phyloP scores from a whole-genome alignment of 2,888 invertebrate genomes.

The Cantharis rustica region DNA sequence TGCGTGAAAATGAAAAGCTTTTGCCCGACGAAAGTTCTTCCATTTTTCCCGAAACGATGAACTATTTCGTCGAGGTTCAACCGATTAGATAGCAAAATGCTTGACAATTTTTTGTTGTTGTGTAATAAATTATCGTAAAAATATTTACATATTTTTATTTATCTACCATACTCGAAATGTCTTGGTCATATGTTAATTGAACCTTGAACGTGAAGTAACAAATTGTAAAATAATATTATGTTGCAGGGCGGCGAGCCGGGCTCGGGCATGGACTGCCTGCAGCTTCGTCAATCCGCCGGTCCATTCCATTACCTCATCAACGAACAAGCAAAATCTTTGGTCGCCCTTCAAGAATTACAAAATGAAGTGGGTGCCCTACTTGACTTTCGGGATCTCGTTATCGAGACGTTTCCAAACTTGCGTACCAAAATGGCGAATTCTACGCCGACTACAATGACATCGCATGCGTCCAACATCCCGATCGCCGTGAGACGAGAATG shows the following conservation, averaged over 20 bases:
- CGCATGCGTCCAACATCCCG: slow-evolving; percentile 60
- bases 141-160: not conserved
- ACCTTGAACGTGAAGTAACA: not conserved
- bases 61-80: not conserved
- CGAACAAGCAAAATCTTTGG: slow-evolving; percentile 88
- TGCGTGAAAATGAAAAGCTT: not conserved
- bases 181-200: not conserved
- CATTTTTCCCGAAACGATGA: too few relatives aligned
- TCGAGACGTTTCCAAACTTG: slow-evolving; percentile 91
- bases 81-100: not conserved
- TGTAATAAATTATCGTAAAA: not conserved
- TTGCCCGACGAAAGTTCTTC: too few relatives aligned
- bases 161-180: not conserved
- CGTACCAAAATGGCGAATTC: slow-evolving; percentile 80
- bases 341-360: slow-evolving; percentile 87
- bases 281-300: slow-evolving; percentile 71
- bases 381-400: slow-evolving; percentile 92
- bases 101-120: not conserved
- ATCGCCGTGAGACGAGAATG: slow-evolving; percentile 68
- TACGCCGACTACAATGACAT: slow-evolving; percentile 50
- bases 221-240: slow-evolving; percentile 6
- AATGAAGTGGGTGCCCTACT: slow-evolving; percentile 90
- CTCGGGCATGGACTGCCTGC: slow-evolving; percentile 80
- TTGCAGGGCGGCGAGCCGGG: slow-evolving; percentile 55
- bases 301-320: slow-evolving; percentile 62